Conservation (phyloP, 64 coral and sea anemone genomes). For the Acropora tenuis region DNA sequence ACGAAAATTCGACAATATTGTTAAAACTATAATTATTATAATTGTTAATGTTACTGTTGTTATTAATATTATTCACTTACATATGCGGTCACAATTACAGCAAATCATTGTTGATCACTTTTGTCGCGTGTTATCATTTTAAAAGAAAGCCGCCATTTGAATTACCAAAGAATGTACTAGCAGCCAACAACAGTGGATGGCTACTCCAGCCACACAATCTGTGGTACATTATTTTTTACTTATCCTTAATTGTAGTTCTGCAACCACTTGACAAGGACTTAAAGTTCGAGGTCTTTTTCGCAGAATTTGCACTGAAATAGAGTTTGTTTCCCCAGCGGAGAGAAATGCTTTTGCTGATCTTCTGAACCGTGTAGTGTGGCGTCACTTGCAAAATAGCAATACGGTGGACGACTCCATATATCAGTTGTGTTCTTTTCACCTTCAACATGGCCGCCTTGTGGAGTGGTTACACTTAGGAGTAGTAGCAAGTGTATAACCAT, state of each 20-base stretch:
- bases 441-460: neutral
- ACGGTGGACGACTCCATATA: neutral
- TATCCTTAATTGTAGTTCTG: slow-evolving; percentile 6
- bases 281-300: neutral
- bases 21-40: neutral
- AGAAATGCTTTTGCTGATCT: neutral
- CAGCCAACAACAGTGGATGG: neutral
- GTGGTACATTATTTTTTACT: neutral
- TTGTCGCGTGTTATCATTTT: slow-evolving; percentile 2
- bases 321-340: neutral
- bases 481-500: neutral
- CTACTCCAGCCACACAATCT: neutral
- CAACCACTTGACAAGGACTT: neutral
- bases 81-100: slow-evolving; percentile 2
- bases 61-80: neutral
- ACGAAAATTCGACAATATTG: slow-evolving; percentile 1
- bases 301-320: neutral
- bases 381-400: neutral
- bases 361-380: neutral
- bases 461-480: neutral
- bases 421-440: neutral
- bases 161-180: slow-evolving; percentile 15
- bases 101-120: slow-evolving; percentile 1
- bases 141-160: slow-evolving; percentile 17
- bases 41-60: neutral